Evolutionary conservation across 2,888 invertebrate genomes (phyloP).

Genomic region (Quadroppia sp.): DNA sequence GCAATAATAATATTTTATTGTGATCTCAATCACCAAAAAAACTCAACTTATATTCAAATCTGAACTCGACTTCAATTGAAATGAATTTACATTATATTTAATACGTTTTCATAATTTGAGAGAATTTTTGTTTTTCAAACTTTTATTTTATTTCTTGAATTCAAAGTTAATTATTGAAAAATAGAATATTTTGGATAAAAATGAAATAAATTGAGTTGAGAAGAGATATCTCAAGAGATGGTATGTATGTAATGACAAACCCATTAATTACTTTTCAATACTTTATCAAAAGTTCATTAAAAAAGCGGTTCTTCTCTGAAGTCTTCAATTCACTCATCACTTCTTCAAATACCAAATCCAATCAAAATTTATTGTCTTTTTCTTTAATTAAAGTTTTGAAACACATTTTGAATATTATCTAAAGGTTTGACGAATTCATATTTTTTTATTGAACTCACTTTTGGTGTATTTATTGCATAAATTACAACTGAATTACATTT

Average conservation of each 20-base stretch:
- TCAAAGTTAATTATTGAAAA: not conserved
- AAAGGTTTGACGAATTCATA: no score
- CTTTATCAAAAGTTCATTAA: not conserved
- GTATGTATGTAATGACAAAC: not conserved
- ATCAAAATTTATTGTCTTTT: not conserved
- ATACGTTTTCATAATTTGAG: not conserved
- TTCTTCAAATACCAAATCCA: not conserved
- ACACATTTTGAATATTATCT: no score
- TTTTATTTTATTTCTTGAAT: no score
- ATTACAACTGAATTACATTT: no score
- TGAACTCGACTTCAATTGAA: not conserved
- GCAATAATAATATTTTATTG: not conserved
- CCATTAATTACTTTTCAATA: conserved; percentile 14
- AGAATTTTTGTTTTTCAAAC: not conserved
- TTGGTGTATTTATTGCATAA: no score
- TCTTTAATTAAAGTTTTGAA: not conserved
- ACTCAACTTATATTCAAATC: not conserved
- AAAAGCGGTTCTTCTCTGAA: not conserved
- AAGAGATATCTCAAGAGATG: not conserved
- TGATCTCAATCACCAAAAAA: not conserved
- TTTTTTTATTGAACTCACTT: no score
- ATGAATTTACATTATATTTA: not conserved
- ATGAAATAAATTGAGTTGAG: not conserved
- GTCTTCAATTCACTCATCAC: not conserved
- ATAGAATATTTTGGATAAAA: not conserved